These are phyloP conservation scores for Callopanchax toddi DNA, from an alignment of 2,113 vertebrate species.

Conservation along the genomic window DNA sequence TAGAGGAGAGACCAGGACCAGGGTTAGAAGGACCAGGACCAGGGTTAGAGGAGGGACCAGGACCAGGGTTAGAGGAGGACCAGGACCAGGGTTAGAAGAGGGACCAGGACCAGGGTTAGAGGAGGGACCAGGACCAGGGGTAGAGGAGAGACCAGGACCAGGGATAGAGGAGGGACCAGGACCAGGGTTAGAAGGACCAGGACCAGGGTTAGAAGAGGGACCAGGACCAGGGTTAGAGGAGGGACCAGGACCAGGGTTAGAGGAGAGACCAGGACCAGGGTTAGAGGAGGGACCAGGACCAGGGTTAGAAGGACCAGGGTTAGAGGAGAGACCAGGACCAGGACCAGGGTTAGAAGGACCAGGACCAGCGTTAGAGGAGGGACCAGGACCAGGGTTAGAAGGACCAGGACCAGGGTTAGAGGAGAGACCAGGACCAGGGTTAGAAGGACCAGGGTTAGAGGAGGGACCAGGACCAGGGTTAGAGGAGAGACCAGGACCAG, in stretches of 20 bases:
- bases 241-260: too few relatives aligned
- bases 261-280: neutral
- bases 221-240: rapidly evolving
- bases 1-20: rapidly evolving
- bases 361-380: rapidly evolving
- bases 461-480: neutral
- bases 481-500: neutral
- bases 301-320: neutral
- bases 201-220: too few relatives aligned
- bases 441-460: too few relatives aligned
- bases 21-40: neutral
- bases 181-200: rapidly evolving
- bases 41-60: rapidly evolving
- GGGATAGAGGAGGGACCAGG: too few relatives aligned
- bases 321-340: rapidly evolving
- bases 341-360: too few relatives aligned
- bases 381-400: too few relatives aligned
- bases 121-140: neutral
- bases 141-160: rapidly evolving
- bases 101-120: too few relatives aligned
- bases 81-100: rapidly evolving
- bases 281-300: rapidly evolving
- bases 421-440: rapidly evolving
- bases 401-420: neutral
- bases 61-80: too few relatives aligned